Conservation (phyloP, 2,113 vertebrate species). For the Mastomys coucha region DNA sequence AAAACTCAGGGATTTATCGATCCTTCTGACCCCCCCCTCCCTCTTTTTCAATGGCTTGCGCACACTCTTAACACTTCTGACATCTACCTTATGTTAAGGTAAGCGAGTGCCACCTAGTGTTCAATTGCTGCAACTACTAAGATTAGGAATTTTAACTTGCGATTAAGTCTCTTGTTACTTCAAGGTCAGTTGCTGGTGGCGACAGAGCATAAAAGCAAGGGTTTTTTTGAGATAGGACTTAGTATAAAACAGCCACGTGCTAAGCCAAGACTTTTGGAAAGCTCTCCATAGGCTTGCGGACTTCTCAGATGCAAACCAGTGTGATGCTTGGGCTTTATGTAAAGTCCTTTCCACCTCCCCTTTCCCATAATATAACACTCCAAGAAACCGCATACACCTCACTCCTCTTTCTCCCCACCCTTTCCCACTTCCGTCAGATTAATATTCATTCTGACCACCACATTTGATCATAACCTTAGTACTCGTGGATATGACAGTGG, state of each 20-base stretch:
- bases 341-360: neutral
- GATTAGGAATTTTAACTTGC: neutral
- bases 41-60: neutral
- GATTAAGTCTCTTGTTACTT: neutral
- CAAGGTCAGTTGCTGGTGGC: neutral
- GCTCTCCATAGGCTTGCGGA: neutral
- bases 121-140: neutral
- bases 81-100: neutral
- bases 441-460: neutral
- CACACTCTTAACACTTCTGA: neutral
- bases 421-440: neutral
- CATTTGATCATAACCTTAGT: neutral
- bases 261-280: neutral
- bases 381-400: neutral
- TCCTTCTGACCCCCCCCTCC: neutral
- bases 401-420: neutral
- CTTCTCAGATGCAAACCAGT: neutral
- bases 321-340: neutral
- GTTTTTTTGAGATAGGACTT: no score
- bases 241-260: neutral
- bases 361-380: neutral
- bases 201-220: neutral
- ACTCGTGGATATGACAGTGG: neutral
- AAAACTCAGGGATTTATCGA: neutral
- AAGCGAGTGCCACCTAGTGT: slow-evolving; percentile 6